Evolutionary conservation across 2,888 invertebrate species (phyloP).

Genomic region (Eupithecia insigniata): DNA sequence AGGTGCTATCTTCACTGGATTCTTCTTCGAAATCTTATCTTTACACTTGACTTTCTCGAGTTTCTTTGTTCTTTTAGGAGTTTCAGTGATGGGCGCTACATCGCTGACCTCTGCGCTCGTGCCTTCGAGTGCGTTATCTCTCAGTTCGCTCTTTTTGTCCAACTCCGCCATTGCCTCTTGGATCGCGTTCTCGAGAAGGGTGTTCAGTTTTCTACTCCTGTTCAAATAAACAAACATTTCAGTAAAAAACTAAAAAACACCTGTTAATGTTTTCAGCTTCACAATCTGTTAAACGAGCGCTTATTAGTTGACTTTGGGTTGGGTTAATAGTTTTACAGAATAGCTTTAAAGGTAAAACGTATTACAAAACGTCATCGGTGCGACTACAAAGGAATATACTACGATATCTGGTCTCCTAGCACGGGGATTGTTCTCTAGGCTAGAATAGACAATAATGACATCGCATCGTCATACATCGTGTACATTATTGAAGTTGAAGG

Average conservation of each 20-base stretch:
- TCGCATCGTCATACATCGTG: too few species aligned
- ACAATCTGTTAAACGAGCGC: constrained; percentile 22
- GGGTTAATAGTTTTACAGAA: constrained; percentile 64
- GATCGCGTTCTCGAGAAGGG: constrained; percentile 94
- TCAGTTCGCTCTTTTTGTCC: constrained; percentile 86
- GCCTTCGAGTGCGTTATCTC: constrained; percentile 23
- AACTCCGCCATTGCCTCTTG: constrained; percentile 96
- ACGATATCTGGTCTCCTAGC: too few species aligned
- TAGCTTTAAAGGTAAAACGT: constrained; percentile 15
- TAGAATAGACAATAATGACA: too few species aligned
- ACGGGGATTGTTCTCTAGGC: too few species aligned
- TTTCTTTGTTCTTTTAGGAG: constrained; percentile 61
- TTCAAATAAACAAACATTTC: constrained; percentile 45
- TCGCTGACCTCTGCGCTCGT: constrained; percentile 27
- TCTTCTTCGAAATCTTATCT: constrained; percentile 62
- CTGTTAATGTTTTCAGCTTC: constrained; percentile 48
- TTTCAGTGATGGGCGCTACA: constrained; percentile 50
- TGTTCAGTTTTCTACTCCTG: constrained; percentile 97
- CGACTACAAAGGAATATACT: constrained; percentile 28
- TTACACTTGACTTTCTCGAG: constrained; percentile 59
- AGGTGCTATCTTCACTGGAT: constrained; percentile 56
- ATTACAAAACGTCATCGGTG: constrained; percentile 13
- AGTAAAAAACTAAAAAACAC: constrained; percentile 8
- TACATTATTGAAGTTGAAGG: too few species aligned
- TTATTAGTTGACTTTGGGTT: constrained; percentile 60